phyloP scores from a whole-genome alignment of 2,113 vertebrate species.

The Saccopteryx leptura region DNA sequence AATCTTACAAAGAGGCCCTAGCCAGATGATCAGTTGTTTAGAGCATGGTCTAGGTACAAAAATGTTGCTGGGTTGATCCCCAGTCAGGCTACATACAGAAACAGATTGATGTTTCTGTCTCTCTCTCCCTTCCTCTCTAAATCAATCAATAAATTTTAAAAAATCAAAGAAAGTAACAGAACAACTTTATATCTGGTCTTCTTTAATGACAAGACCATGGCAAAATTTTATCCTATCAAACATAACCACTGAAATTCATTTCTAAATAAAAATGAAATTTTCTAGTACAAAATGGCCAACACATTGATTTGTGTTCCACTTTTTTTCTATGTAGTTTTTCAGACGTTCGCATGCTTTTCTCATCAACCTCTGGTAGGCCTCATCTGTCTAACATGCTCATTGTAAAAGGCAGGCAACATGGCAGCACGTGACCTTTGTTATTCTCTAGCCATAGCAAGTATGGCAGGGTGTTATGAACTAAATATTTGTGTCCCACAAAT shows the following conservation, averaged over 20 bases:
- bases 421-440: not conserved
- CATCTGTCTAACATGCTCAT: not conserved
- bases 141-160: not conserved
- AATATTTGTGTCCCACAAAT: not conserved
- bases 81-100: no score
- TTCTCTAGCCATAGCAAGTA: not conserved
- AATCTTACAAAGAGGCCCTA: no score
- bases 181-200: not conserved
- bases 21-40: no score
- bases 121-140: no score
- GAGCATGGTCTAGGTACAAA: no score
- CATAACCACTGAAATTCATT: not conserved
- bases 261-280: slow-evolving; percentile 41
- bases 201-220: not conserved
- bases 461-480: not conserved
- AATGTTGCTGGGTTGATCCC: no score
- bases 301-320: not conserved
- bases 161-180: not conserved
- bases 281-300: not conserved
- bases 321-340: not conserved
- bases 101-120: no score
- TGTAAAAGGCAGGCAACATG: not conserved
- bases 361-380: not conserved
- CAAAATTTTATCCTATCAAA: not conserved
- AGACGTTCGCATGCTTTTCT: not conserved